Evolutionary conservation across 2,888 invertebrate species (phyloP).

Genomic region (Dromius quadrimaculatus): DNA sequence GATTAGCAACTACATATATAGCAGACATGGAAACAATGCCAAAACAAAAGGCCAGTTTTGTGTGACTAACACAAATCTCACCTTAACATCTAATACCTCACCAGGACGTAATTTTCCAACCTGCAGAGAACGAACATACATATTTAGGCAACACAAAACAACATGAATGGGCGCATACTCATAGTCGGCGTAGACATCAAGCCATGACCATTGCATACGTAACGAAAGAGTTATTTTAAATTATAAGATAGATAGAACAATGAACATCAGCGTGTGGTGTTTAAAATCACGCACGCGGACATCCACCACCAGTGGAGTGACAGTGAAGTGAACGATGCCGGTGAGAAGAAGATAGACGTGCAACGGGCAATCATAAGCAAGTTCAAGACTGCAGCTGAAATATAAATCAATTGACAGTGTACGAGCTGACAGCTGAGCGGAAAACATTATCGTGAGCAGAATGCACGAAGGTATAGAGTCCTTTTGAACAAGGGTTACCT

Average conservation of each 20-base stretch:
- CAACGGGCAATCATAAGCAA: conserved; percentile 46
- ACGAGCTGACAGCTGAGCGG: conserved; percentile 54
- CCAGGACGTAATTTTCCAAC: conserved; percentile 83
- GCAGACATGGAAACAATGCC: conserved; percentile 55
- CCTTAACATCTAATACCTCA: conserved; percentile 82
- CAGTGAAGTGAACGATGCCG: conserved; percentile 34
- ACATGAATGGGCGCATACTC: conserved; percentile 41
- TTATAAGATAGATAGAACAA: conserved; percentile 5
- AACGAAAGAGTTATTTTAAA: conserved; percentile 40
- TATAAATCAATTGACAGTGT: conserved; percentile 56
- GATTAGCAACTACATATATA: conserved; percentile 17
- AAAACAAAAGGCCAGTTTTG: conserved; percentile 66
- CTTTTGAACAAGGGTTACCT: conserved; percentile 75
- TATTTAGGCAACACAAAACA: conserved; percentile 51
- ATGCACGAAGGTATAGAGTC: conserved; percentile 53
- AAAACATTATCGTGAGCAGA: conserved; percentile 59
- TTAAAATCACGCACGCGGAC: conserved; percentile 12
- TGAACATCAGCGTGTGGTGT: conserved; percentile 24
- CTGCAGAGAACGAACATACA: conserved; percentile 67
- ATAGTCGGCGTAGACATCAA: conserved; percentile 36
- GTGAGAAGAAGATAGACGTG: conserved; percentile 33
- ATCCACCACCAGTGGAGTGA: conserved; percentile 13
- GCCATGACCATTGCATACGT: conserved; percentile 40
- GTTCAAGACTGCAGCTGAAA: conserved; percentile 55
- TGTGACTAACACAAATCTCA: conserved; percentile 74